phyloP scores from a whole-genome alignment of 2,113 vertebrate species.

The Xenotilapia leptura region DNA sequence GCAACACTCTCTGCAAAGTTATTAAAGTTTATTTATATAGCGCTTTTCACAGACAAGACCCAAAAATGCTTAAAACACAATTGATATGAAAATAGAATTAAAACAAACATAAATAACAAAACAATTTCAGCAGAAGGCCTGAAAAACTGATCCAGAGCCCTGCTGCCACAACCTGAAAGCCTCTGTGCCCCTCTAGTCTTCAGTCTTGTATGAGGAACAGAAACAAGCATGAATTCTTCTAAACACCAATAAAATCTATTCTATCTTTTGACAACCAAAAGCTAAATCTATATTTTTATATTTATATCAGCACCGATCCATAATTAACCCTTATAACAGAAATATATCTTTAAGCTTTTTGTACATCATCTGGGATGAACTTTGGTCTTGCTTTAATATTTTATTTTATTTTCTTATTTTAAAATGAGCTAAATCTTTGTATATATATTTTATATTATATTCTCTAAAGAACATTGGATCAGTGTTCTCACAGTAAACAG shows the following conservation, averaged over 20 bases:
- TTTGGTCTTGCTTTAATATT: not conserved
- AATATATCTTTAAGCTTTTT: not conserved
- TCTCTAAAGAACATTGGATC: not conserved
- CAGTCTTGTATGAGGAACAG: not conserved
- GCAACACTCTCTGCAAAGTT: not conserved
- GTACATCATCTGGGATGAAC: not conserved
- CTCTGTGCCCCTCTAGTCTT: not conserved
- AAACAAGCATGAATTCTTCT: not conserved
- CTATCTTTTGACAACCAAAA: not conserved
- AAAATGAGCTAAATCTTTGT: not conserved
- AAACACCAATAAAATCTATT: not conserved
- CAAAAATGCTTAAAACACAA: not conserved
- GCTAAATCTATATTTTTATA: not conserved
- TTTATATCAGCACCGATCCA: accelerated
- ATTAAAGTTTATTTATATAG: not conserved
- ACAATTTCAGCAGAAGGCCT: not conserved
- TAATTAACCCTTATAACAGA: not conserved
- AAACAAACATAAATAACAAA: not conserved
- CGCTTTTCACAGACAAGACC: not conserved
- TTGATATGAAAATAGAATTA: not conserved
- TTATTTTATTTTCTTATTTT: not conserved
- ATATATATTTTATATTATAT: not conserved
- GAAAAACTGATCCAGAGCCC: not conserved
- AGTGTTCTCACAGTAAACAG: not conserved
- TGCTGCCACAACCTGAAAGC: not conserved